Evolutionary conservation across 2,888 invertebrate genomes (phyloP), one percentile per base, ranked within the genome.

Genomic region (Seladonia tumulorum): DNA sequence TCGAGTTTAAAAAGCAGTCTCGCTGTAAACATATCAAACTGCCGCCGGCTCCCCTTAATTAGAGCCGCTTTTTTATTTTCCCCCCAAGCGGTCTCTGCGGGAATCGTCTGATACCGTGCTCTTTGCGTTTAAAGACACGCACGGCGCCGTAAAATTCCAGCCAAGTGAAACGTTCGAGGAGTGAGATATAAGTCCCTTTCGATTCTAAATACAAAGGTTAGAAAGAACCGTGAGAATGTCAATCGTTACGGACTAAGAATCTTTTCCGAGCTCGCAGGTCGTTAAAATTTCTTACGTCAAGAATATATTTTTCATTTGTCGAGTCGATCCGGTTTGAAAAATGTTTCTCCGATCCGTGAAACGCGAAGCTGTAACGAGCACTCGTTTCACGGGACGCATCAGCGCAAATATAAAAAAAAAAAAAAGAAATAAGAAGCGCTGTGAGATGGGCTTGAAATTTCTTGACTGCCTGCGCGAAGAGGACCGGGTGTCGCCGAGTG

Each of bases 11-110:
- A 93, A 91, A 91, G 89, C 91, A 81, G 70, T 73, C 88, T 85
- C 87, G 91, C 90, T 89, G 91, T 91, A 92, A 93, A 94, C 92
- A 93, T 92, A 92, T 92, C 92, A 92, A 91, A 87, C 88, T 86
- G 85, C 84, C 84, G 84, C 86, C 89, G 89, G 87, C 88, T 90
- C 86, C 78, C 53, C 87, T 91, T 92, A 93, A 93, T 93, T 93
- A 92, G 87, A 92, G 89, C 88, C 90, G 91, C 92, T 92, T 92
- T 35, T 76, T n/a, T n/a, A n/a, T n/a, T n/a, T 79, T 71, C 3
- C 16, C 8, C 16, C 29, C 2, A 8, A 8, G 29, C 63, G 73
- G 18, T 49, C 18, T 57, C 42, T 39, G 70, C 2, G 3, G 18
- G 18, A 18, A 49, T n/a, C 39, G 35, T 18, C 53, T 39, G 39